A percentile compares a stretch with the other conserved stretches of the same genome.
phyloP scores from a whole-genome alignment of 2,113 vertebrate species.

The Columba janthina region DNA sequence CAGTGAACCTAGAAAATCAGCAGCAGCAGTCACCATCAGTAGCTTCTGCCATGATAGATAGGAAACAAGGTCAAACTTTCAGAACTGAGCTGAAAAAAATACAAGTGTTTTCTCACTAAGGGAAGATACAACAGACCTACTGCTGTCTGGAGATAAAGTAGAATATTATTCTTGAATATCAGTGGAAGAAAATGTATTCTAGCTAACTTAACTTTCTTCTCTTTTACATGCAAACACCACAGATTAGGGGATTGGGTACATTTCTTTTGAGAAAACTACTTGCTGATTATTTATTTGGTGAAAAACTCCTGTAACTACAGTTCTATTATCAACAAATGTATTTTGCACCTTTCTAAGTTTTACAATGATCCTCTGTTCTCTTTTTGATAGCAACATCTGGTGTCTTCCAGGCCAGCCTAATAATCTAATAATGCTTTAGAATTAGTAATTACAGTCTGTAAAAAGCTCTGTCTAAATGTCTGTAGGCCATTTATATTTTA shows the following conservation, averaged over 20 bases:
- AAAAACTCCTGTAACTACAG: neutral
- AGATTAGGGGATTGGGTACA: neutral
- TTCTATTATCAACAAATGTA: neutral
- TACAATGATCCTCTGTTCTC: neutral
- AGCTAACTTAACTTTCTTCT: neutral
- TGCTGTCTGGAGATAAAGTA: neutral
- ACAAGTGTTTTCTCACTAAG: neutral
- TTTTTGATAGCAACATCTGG: neutral
- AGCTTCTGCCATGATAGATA: neutral
- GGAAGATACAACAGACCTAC: neutral
- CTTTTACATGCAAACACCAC: neutral
- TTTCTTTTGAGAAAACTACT: neutral
- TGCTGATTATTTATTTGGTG: neutral
- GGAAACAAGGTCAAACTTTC: slow-evolving; percentile 39
- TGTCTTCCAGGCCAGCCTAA: neutral
- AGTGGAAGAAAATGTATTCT: neutral
- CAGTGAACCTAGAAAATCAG: neutral
- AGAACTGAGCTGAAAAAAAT: neutral
- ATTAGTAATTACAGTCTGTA: neutral
- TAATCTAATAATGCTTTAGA: neutral
- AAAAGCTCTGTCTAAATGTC: neutral
- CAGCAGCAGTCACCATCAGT: neutral
- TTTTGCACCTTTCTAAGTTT: neutral
- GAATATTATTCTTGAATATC: neutral
- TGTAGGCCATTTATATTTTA: neutral